Evolutionary conservation across 2,113 vertebrate genomes (phyloP).

Genomic region (Rhizomys pruinosus): DNA sequence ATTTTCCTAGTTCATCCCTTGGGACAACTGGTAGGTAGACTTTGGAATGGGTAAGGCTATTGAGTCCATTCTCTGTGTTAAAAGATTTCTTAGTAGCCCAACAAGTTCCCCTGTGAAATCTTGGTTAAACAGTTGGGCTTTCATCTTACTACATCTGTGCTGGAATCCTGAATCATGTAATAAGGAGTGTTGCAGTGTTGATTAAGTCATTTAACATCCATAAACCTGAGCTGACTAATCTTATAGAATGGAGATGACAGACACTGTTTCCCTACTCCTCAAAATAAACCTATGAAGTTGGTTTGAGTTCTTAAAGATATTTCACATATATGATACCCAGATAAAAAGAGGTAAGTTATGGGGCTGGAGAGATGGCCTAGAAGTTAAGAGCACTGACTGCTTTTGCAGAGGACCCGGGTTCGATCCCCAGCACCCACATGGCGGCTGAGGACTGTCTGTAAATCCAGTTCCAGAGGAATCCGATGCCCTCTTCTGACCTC

Average conservation of each 20-base stretch:
- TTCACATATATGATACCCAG: not conserved
- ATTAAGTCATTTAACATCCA: not conserved
- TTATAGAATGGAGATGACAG: not conserved
- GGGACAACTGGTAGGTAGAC: too few relatives aligned
- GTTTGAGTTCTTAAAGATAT: not conserved
- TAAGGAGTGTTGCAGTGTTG: not conserved
- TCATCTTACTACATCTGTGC: not conserved
- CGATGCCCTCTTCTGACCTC: too few relatives aligned
- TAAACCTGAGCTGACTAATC: not conserved
- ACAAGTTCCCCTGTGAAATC: not conserved
- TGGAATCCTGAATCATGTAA: not conserved
- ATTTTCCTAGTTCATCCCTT: not conserved
- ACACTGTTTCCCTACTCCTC: not conserved
- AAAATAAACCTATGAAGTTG: not conserved
- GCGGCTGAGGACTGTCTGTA: too few relatives aligned
- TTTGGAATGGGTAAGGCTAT: not conserved
- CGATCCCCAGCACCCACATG: too few relatives aligned
- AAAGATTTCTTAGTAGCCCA: not conserved
- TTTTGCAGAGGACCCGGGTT: too few relatives aligned
- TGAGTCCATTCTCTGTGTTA: not conserved
- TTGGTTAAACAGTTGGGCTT: not conserved
- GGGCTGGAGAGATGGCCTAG: too few relatives aligned
- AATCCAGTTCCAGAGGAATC: too few relatives aligned
- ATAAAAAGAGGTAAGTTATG: not conserved
- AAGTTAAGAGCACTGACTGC: too few relatives aligned